phyloP scores from a whole-genome alignment of 1,140 invertebrate genomes.

The Neodiprion fabricii region DNA sequence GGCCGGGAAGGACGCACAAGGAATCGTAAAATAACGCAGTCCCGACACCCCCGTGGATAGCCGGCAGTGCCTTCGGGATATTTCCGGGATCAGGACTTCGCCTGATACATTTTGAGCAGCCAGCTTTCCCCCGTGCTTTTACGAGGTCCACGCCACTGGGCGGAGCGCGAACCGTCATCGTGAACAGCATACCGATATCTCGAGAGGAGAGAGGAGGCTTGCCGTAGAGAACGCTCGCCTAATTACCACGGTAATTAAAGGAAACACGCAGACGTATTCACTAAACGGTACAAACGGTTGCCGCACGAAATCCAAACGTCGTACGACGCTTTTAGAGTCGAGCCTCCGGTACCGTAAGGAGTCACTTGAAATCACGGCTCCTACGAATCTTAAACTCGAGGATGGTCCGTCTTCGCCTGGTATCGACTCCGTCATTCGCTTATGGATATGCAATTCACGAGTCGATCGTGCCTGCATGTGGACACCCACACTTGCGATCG shows the following conservation, averaged over 20 bases:
- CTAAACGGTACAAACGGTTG: too few species aligned
- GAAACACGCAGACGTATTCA: not conserved
- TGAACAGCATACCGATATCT: not conserved
- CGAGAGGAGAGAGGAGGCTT: too few species aligned
- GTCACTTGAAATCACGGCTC: too few species aligned
- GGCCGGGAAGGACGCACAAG: not conserved
- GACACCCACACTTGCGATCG: too few species aligned
- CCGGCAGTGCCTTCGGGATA: not conserved
- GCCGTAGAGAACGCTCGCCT: not conserved
- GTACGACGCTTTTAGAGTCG: too few species aligned
- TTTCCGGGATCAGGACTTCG: not conserved
- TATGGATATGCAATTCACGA: too few species aligned
- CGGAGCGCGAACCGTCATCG: not conserved
- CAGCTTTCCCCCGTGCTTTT: not conserved
- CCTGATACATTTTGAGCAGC: not conserved
- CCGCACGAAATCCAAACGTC: too few species aligned
- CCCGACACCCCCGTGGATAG: not conserved
- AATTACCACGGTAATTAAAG: conserved; percentile 3
- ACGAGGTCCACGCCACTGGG: conserved; percentile 1
- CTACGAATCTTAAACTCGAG: too few species aligned
- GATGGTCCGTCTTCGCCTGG: too few species aligned
- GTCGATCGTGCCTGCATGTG: too few species aligned
- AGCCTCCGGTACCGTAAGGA: too few species aligned
- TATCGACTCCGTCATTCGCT: too few species aligned
- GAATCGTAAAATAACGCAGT: conserved; percentile 3